phyloP scores from a whole-genome alignment of 2,888 invertebrate genomes.

The Megastigmus dorsalis region DNA sequence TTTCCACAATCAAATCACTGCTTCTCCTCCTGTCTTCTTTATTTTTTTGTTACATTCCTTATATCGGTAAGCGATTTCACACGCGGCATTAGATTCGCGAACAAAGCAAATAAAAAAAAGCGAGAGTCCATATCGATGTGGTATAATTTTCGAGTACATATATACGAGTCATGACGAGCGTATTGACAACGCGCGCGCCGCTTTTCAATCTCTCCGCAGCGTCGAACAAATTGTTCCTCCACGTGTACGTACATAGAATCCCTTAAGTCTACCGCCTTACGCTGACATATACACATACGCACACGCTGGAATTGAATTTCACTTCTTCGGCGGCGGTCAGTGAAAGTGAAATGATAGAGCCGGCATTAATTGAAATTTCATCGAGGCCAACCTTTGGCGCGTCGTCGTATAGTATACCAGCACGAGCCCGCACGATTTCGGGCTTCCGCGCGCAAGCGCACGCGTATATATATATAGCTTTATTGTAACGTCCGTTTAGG shows the following conservation, averaged over 20 bases:
- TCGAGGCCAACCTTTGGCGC: no score
- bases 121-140: no score
- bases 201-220: neutral
- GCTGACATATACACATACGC: no score
- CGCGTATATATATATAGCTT: no score
- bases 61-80: constrained; percentile 2
- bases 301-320: constrained; percentile 46
- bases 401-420: no score
- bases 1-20: constrained; percentile 20
- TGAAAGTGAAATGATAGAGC: constrained; percentile 42
- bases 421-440: neutral
- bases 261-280: neutral
- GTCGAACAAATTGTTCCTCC: constrained; percentile 20
- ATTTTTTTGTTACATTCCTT: neutral
- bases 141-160: constrained; percentile 16
- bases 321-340: neutral
- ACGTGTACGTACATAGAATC: neutral
- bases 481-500: constrained; percentile 3
- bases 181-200: no score
- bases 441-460: neutral
- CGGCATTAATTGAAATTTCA: constrained; percentile 48
- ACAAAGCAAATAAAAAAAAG: neutral
- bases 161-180: neutral
- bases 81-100: neutral
- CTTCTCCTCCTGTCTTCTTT: neutral